Percentiles rank a stretch among this genome's conserved stretches.
phyloP scores from a whole-genome alignment of 2,888 invertebrate species.

The Anodontia alba region DNA sequence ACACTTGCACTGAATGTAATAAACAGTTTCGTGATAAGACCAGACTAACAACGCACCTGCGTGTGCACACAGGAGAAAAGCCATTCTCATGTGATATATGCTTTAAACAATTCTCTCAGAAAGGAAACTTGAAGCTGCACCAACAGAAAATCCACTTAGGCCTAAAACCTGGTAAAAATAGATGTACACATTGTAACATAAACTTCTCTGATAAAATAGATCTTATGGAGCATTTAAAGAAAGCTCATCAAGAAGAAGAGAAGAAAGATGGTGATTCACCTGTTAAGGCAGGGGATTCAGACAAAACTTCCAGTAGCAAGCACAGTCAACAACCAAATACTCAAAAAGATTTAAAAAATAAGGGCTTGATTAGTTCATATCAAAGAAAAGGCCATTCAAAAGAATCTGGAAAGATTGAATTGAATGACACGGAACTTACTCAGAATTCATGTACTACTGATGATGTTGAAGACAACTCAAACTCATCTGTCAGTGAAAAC shows the following conservation, averaged over 20 bases:
- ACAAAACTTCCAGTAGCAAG: too few relatives aligned
- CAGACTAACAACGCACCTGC: conserved; percentile 39
- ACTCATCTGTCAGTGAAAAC: neutral
- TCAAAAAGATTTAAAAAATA: too few relatives aligned
- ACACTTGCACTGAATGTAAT: conserved; percentile 32
- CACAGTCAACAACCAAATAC: too few relatives aligned
- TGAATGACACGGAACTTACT: too few relatives aligned
- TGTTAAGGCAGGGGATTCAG: neutral
- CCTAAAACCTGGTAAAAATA: neutral
- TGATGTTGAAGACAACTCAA: neutral
- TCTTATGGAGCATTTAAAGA: neutral
- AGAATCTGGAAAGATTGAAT: too few relatives aligned
- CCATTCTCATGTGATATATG: conserved; percentile 39
- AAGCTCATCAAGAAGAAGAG: neutral
- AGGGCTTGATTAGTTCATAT: too few relatives aligned
- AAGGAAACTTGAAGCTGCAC: conserved; percentile 48
- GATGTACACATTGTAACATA: neutral
- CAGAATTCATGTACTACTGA: neutral
- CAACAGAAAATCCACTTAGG: conserved; percentile 47
- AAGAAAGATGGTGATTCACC: neutral
- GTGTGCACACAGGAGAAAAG: conserved; percentile 43
- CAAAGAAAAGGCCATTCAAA: too few relatives aligned
- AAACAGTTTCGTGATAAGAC: conserved; percentile 46
- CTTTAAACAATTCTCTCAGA: conserved; percentile 42
- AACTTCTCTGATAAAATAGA: neutral